A percentile compares a stretch with the other conserved stretches of the same genome.
These are phyloP conservation scores for Lamellibrachia luymesi DNA, from an alignment of 1,140 invertebrate genomes.

Conservation along the genomic window DNA sequence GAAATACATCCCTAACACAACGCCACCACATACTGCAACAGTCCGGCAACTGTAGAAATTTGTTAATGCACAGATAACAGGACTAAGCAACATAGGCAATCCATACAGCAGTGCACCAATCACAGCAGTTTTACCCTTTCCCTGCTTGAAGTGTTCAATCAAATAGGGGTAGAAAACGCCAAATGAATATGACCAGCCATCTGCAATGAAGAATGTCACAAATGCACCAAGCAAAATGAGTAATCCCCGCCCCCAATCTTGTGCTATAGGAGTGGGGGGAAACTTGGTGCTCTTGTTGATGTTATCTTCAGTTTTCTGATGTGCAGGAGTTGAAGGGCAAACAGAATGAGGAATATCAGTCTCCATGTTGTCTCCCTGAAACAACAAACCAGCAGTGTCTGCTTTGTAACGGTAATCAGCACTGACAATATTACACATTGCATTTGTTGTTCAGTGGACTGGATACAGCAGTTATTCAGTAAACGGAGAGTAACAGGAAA, in stretches of 20 bases:
- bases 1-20: slow-evolving; percentile 74
- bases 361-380: background rate
- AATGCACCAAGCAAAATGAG: slow-evolving; percentile 27
- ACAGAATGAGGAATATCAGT: background rate
- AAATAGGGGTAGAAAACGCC: slow-evolving; percentile 62
- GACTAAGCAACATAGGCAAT: slow-evolving; percentile 58
- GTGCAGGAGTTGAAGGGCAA: background rate
- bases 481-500: too few relatives aligned
- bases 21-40: slow-evolving; percentile 77
- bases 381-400: background rate
- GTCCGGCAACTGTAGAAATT: slow-evolving; percentile 83
- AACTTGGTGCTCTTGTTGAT: too few relatives aligned
- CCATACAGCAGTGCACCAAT: slow-evolving; percentile 27
- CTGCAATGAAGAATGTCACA: slow-evolving; percentile 26
- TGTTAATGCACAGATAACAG: slow-evolving; percentile 80
- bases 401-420: background rate
- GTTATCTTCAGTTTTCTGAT: background rate
- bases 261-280: background rate
- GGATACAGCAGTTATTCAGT: too few relatives aligned
- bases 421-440: background rate
- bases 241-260: slow-evolving; percentile 22
- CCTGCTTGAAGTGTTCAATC: slow-evolving; percentile 74
- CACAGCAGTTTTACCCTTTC: slow-evolving; percentile 75
- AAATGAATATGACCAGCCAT: slow-evolving; percentile 30
- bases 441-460: too few relatives aligned